Evolutionary conservation across 2,888 invertebrate genomes (phyloP).

Genomic region (Temnothorax unifasciatus): DNA sequence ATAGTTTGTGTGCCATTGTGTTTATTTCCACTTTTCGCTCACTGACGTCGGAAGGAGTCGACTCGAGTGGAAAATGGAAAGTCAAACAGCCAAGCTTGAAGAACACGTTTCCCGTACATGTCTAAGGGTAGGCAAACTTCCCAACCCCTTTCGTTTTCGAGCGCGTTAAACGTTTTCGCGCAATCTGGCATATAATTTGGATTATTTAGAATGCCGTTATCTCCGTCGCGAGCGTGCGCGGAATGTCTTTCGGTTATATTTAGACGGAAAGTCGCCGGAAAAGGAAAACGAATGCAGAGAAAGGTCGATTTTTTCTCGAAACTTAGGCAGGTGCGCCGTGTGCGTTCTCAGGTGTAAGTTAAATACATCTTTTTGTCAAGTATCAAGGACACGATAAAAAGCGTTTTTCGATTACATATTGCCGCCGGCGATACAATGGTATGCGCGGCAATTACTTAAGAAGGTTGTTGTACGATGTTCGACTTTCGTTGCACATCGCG

Average conservation of each 20-base stretch:
- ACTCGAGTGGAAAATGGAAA: slow-evolving; percentile 68
- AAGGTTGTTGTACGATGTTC: neutral
- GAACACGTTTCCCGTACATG: slow-evolving; percentile 61
- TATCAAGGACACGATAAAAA: neutral
- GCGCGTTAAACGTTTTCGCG: slow-evolving; percentile 33
- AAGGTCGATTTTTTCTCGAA: neutral
- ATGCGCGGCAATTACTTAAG: slow-evolving; percentile 28
- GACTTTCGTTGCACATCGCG: slow-evolving; percentile 14
- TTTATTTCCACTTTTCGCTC: slow-evolving; percentile 39
- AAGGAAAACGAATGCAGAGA: neutral
- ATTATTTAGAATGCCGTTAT: slow-evolving; percentile 36
- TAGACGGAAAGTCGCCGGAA: too few species aligned
- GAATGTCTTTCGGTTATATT: neutral
- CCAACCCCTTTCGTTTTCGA: slow-evolving; percentile 60
- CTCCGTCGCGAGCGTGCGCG: neutral
- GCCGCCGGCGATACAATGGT: neutral
- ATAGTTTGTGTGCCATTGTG: slow-evolving; percentile 31
- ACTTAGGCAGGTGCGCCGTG: neutral
- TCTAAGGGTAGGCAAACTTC: slow-evolving; percentile 61
- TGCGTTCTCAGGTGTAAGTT: neutral
- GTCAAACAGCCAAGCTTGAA: slow-evolving; percentile 68
- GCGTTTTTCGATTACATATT: neutral
- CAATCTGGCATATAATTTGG: slow-evolving; percentile 36
- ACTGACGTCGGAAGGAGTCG: slow-evolving; percentile 51
- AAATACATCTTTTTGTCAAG: slow-evolving; percentile 5